These are phyloP conservation scores for Petrophora chlorosata DNA, from an alignment of 2,888 invertebrate genomes.

Conservation along the genomic window DNA sequence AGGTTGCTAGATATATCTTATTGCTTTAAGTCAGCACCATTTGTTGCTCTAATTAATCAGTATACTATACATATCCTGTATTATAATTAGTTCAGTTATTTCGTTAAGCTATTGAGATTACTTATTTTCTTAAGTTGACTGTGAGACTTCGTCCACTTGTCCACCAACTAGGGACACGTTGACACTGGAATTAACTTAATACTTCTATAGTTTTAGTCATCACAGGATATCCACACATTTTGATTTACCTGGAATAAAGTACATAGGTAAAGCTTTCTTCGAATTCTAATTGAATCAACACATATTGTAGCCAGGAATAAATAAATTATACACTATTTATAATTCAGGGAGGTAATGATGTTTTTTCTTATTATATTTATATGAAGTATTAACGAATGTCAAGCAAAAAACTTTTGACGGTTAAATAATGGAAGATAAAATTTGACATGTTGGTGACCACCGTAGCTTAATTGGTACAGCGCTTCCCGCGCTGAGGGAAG, in stretches of 20 bases:
- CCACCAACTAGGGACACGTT: neutral
- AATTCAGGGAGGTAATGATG: too few species aligned
- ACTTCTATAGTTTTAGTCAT: constrained; percentile 10
- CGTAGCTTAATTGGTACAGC: too few species aligned
- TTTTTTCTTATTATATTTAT: too few species aligned
- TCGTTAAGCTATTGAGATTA: neutral
- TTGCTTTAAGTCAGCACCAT: constrained; percentile 27
- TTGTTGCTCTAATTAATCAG: constrained; percentile 19
- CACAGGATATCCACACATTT: constrained; percentile 4
- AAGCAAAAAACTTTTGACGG: too few species aligned
- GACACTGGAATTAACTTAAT: constrained; percentile 7
- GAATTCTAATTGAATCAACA: too few species aligned
- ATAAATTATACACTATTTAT: too few species aligned
- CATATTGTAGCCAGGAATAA: too few species aligned
- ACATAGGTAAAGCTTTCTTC: neutral
- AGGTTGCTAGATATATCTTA: neutral
- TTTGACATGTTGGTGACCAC: too few species aligned
- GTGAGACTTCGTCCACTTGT: neutral
- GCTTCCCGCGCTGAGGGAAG: too few species aligned
- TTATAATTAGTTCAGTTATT: neutral
- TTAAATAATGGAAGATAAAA: too few species aligned
- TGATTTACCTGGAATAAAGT: constrained; percentile 20
- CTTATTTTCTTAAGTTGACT: neutral
- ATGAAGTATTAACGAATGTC: too few species aligned
- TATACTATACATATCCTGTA: constrained; percentile 16